Evolutionary conservation across 2,888 invertebrate species (phyloP), one percentile per base, ranked within the genome.

Genomic region (Cryptocephalus primarius): DNA sequence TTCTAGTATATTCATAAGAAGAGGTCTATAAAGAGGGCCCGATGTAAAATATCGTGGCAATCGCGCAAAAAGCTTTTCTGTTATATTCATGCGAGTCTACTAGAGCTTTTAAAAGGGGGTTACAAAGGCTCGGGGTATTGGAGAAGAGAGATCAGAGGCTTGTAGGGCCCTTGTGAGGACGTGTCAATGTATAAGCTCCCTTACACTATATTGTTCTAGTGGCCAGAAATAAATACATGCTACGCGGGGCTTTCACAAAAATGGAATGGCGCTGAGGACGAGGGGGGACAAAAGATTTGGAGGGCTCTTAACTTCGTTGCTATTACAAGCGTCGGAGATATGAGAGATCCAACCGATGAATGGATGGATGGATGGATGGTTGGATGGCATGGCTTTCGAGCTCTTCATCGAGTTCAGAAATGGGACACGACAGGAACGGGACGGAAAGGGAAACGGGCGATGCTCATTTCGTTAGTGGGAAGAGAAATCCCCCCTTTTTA

Each of bases 201-300:
- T 46, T 45, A 45, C 48, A 48, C 43, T 47, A 49, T 50, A 57
- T 58, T 56, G 57, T 57, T 55, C 56, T 52, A 55, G 48, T 48
- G 49, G 48, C 49, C 48, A 49, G 50, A 57, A 55, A 58, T 57
- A 58, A 58, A 60, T 59, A 58, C 57, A 58, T 57, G 56, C 54
- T 55, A 52, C 58, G 51, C 39, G 39, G 44, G 45, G 8, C n/a
- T 39, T 46, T 50, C 47, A 50, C 50, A 53, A 54, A 57, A 47
- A 47, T 47, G 52, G 55, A 45, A 47, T 22, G 22, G 22, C 22
- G 22, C 2, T 22, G 22, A 46, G 34, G 38, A 47, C 48, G 44
- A 45, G 33, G 46, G 48, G 46, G 43, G 46, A 32, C 44, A 46
- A 43, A 48, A 48, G 47, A 46, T 42, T 22, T 48, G 40, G 45